phyloP scores from a whole-genome alignment of 2,797 vertebrate species.

The Typhlichthys eigenmanni region DNA sequence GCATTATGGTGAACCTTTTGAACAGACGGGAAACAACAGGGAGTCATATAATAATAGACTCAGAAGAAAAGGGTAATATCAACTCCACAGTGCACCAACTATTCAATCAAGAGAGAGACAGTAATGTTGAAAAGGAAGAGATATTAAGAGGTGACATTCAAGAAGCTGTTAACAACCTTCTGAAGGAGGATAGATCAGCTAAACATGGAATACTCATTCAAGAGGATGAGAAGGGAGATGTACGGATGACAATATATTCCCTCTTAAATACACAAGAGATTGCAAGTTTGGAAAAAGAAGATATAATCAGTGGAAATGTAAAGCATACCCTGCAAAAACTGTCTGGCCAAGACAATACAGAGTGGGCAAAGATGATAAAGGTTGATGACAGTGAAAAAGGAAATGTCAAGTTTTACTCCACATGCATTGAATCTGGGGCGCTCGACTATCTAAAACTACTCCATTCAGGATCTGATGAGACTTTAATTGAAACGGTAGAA shows the following conservation, averaged over 20 bases:
- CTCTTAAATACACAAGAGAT: conserved; percentile 84
- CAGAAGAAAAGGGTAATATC: conserved; percentile 89
- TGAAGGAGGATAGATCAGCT: conserved; percentile 66
- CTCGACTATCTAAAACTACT: conserved; percentile 87
- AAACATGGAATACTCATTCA: conserved; percentile 92
- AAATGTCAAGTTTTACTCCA: conserved; percentile 91
- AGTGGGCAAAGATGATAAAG: conserved; percentile 74
- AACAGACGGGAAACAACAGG: conserved; percentile 75
- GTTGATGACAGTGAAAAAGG: conserved; percentile 87
- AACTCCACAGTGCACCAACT: conserved; percentile 84
- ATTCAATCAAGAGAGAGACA: conserved; percentile 78
- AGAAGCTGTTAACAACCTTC: conserved; percentile 85
- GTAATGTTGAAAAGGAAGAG: conserved; percentile 82
- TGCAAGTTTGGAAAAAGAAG: conserved; percentile 72
- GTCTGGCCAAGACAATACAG: conserved; percentile 68
- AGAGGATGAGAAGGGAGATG: conserved; percentile 90
- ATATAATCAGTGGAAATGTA: conserved; percentile 84
- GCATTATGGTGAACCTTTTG: conserved; percentile 88
- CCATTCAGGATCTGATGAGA: conserved; percentile 76
- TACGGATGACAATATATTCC: conserved; percentile 91
- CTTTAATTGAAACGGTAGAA: conserved; percentile 38
- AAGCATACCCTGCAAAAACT: conserved; percentile 82
- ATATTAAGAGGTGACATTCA: conserved; percentile 86
- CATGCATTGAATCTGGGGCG: conserved; percentile 91
- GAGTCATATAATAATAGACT: conserved; percentile 79